Base-by-base conservation (phyloP, 2,888 invertebrate species). In the Limenitis arthemis region DNA sequence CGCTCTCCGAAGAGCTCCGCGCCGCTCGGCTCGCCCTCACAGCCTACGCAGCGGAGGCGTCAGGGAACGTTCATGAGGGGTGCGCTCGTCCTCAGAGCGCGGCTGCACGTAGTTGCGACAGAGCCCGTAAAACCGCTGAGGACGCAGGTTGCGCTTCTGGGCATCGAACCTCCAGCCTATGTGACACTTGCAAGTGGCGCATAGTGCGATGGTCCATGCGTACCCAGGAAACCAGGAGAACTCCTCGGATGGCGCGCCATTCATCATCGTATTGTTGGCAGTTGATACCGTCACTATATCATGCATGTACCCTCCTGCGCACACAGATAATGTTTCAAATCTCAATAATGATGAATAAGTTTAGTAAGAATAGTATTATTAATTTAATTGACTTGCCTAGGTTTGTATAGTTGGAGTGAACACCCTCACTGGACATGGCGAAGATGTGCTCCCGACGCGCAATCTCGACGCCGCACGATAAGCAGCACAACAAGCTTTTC, bases 221-320 rank as follows among this genome's bases (percentile, higher is more conserved):
- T 86, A 87, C 33, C 86, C 86, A 8, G 86, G 86, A 77, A 86
- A 87, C 86, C 86, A 87, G 36, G 79, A 78, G 78, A 71, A 86
- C 67, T 85, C 77, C 0, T 67, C 65, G 31, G 74, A 72, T 1
- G 82, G 62, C 31, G 62, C 57, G 42, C 81, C 83, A 58, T 63
- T 63, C 61, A 63, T 60, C 58, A 43, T 44, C 60, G 72, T 66
- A 71, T 73, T 68, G 34, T 4, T 8, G 2, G 71, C 65, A 28
- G 51, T 54, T 51, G 72, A 63, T 65, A 85, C 81, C 52, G 86
- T 86, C 65, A 86, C 67, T 46, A 85, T 66, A 72, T 85, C 85
- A 74, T 86, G 86, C 77, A 83, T 65, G 76, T 71, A 77, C 1
- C 86, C 86, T 46, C 80, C 85, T 83, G 68, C 54, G 6, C n/a